Evolutionary conservation across 2,113 vertebrate species (phyloP).

Genomic region (Malurus alboscapulatus): DNA sequence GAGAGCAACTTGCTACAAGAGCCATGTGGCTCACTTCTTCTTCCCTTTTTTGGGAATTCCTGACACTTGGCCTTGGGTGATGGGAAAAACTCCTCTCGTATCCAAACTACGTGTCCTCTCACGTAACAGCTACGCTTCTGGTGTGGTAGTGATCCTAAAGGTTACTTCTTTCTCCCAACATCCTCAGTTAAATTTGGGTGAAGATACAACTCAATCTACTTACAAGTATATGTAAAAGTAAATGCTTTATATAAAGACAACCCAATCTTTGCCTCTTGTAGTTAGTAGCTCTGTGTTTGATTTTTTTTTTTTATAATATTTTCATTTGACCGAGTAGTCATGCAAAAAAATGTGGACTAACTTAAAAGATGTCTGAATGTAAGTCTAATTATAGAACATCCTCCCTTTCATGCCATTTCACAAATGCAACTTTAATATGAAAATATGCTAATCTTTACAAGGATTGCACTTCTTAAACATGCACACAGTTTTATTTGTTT

Average conservation of each 20-base stretch:
- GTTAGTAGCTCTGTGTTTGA: neutral
- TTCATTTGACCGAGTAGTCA: neutral
- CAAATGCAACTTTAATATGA: neutral
- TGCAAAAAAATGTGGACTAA: neutral
- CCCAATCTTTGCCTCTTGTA: neutral
- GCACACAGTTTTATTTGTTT: neutral
- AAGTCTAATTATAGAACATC: neutral
- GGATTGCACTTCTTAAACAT: neutral
- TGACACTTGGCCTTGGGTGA: neutral
- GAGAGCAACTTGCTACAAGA: neutral
- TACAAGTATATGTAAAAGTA: neutral
- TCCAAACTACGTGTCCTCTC: neutral
- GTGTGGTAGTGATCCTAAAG: neutral
- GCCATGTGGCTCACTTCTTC: neutral
- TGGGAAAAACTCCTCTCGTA: neutral
- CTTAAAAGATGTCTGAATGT: neutral
- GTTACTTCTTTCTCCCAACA: neutral
- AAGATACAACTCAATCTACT: neutral
- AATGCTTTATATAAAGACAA: neutral
- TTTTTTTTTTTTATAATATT: neutral
- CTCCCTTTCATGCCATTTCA: neutral
- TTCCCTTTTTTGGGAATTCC: neutral
- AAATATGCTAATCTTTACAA: neutral
- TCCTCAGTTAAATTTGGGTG: neutral
- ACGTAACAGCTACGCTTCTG: accelerated